Evolutionary conservation across 1,140 invertebrate genomes (phyloP).

Genomic region (Cotesia vestalis): DNA sequence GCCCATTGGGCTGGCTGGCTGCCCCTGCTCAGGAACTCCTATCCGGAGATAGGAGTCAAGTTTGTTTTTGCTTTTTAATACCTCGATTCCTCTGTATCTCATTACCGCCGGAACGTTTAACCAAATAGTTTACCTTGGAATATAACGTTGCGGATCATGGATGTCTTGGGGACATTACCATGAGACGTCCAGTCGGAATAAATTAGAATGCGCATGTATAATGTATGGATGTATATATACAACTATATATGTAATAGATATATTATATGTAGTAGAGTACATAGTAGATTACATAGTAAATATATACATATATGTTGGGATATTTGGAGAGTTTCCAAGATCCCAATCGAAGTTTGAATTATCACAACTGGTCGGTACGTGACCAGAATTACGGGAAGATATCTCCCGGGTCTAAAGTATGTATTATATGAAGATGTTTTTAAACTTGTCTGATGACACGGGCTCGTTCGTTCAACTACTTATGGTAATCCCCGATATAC

Average conservation of each 20-base stretch:
- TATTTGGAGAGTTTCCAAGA: conserved; percentile 16
- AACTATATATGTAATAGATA: not conserved
- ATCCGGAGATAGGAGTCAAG: not conserved
- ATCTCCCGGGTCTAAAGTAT: no score
- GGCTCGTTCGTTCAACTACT: no score
- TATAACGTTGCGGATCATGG: conserved; percentile 1
- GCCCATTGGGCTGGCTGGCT: no score
- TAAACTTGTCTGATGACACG: no score
- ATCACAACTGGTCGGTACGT: conserved; percentile 11
- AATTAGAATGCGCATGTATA: conserved; percentile 22
- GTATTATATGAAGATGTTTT: no score
- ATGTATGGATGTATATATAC: not conserved
- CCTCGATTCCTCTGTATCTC: conserved; percentile 19
- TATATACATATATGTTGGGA: no score
- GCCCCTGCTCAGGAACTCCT: no score
- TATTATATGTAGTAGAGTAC: no score
- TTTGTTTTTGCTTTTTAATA: no score
- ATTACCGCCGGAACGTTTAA: conserved; percentile 8
- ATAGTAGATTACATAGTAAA: no score
- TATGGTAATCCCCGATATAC: no score
- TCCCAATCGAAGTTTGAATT: conserved; percentile 18
- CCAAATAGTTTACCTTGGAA: conserved; percentile 18
- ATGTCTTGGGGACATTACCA: conserved; percentile 21
- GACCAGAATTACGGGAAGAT: conserved; percentile 1
- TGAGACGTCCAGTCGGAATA: conserved; percentile 19